Evolutionary conservation across 2,888 invertebrate genomes (phyloP).

Genomic region (Pterostichus niger): DNA sequence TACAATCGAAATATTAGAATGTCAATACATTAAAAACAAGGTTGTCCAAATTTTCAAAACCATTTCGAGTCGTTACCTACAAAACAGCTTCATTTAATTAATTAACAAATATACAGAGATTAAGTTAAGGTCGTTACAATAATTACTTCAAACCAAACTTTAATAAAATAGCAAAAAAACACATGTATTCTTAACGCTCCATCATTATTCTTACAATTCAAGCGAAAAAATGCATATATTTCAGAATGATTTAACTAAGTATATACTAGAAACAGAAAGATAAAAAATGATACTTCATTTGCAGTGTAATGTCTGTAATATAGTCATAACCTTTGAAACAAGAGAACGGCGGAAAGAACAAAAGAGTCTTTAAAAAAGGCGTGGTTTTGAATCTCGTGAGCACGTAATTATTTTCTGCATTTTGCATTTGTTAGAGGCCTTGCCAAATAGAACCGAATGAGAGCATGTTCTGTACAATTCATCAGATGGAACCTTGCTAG

Average conservation of each 20-base stretch:
- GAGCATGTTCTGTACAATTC: conserved; percentile 23
- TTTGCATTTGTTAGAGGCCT: conserved; percentile 30
- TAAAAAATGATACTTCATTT: conserved; percentile 22
- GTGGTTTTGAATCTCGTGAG: conserved; percentile 11
- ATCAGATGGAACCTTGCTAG: conserved; percentile 34
- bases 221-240: not conserved
- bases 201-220: conserved; percentile 26
- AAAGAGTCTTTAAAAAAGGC: conserved; percentile 22
- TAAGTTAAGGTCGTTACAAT: conserved; percentile 1
- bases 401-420: conserved; percentile 21
- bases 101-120: not conserved
- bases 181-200: no score
- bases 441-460: conserved; percentile 31
- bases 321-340: conserved; percentile 12
- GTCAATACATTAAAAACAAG: conserved; percentile 7
- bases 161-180: not conserved
- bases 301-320: conserved; percentile 17
- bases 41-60: conserved; percentile 1
- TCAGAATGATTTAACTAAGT: not conserved
- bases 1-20: not conserved
- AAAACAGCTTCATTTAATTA: not conserved
- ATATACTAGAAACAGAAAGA: not conserved
- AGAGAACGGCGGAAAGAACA: conserved; percentile 19
- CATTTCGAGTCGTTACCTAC: not conserved
- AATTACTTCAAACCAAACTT: not conserved